These are phyloP conservation scores for Ctena decussata DNA, from an alignment of 2,888 invertebrate species.

Conservation along the genomic window DNA sequence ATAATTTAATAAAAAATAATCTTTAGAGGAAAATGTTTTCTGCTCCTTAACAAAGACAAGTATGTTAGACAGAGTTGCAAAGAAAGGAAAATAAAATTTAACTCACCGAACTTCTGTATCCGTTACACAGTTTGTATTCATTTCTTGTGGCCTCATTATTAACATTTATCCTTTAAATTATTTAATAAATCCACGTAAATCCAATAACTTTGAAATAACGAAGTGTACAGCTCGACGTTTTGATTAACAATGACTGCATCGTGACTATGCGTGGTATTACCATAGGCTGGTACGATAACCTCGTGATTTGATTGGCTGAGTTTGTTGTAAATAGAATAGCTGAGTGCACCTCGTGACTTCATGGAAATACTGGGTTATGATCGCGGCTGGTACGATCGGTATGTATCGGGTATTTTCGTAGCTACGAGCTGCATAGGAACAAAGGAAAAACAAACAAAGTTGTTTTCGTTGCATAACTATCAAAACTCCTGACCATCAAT, in stretches of 20 bases:
- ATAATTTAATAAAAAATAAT: too few relatives aligned
- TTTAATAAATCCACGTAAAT: not conserved
- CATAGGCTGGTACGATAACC: not conserved
- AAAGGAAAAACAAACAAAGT: too few relatives aligned
- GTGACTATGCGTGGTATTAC: slow-evolving; percentile 9
- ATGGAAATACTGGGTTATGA: too few relatives aligned
- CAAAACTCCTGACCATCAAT: too few relatives aligned
- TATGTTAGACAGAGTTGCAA: too few relatives aligned
- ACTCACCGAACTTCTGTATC: not conserved
- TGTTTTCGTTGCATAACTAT: too few relatives aligned
- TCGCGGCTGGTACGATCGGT: too few relatives aligned
- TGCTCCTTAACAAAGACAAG: too few relatives aligned
- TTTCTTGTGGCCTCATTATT: not conserved
- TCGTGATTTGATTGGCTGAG: not conserved
- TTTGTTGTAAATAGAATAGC: not conserved
- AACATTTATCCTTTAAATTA: not conserved
- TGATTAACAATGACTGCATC: not conserved
- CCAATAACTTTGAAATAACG: not conserved
- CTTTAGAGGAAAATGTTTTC: too few relatives aligned
- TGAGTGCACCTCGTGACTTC: not conserved
- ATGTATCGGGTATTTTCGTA: too few relatives aligned
- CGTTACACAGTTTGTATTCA: not conserved
- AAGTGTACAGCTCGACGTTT: not conserved
- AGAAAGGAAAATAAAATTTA: too few relatives aligned
- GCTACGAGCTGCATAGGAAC: too few relatives aligned